These are phyloP conservation scores for Eunapius fragilis DNA, from an alignment of 37 sponge, comb jelly and placozoan genomes.

Conservation along the genomic window DNA sequence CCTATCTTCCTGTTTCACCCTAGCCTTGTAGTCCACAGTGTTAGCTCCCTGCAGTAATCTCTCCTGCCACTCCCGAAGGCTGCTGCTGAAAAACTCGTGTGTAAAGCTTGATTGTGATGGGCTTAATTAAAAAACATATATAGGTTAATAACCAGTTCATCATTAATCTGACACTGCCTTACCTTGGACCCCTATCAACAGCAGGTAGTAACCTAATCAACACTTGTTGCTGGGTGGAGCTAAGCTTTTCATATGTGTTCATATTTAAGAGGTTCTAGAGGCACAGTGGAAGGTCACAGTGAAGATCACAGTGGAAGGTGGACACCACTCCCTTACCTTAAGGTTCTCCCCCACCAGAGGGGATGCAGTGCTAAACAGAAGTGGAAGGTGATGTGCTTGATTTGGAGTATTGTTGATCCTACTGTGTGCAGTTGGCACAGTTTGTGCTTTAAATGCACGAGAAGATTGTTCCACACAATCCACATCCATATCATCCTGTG, in stretches of 20 bases:
- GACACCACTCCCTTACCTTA: background rate
- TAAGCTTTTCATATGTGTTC: background rate
- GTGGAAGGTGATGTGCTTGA: background rate
- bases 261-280: background rate
- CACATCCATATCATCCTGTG: background rate
- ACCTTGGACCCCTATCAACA: background rate
- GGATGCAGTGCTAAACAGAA: background rate
- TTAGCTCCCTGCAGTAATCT: slow-evolving; percentile 10
- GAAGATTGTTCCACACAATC: background rate
- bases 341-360: background rate
- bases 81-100: slow-evolving; percentile 49
- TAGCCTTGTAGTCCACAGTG: slow-evolving; percentile 40
- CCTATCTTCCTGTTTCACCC: slow-evolving; percentile 26
- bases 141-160: background rate
- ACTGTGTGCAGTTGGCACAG: background rate
- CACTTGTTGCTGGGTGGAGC: background rate
- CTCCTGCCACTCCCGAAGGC: slow-evolving; percentile 47
- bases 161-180: background rate
- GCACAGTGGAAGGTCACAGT: too few species aligned
- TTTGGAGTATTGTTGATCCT: background rate
- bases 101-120: slow-evolving; percentile 8
- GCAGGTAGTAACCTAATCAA: background rate
- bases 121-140: background rate
- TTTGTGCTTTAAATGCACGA: background rate
- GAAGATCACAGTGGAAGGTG: too few species aligned